Percentiles rank a stretch among this genome's conserved stretches.
Evolutionary conservation across 2,888 invertebrate species (phyloP).

Genomic region (Lepidochrysops patricia): DNA sequence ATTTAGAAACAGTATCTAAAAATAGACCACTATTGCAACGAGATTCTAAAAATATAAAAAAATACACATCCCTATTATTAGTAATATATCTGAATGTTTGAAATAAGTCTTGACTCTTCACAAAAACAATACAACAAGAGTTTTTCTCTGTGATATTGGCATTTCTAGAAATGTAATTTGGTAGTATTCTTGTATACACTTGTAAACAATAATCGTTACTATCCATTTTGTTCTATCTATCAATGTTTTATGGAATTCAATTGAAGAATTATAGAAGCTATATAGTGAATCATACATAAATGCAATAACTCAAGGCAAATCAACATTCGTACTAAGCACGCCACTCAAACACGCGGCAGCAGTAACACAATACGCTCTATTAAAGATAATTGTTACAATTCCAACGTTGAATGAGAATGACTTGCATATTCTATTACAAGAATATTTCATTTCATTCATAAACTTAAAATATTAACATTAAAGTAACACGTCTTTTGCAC

Average conservation of each 20-base stretch:
- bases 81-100: background rate
- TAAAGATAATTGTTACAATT: constrained; percentile 1
- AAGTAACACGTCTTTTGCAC: background rate
- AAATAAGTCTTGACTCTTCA: background rate
- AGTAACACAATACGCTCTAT: constrained; percentile 2
- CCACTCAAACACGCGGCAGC: background rate
- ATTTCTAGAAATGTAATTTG: background rate
- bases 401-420: background rate
- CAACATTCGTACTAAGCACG: background rate
- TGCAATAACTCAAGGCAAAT: constrained; percentile 3
- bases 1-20: constrained; percentile 9
- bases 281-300: background rate
- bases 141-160: background rate
- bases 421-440: background rate
- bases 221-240: background rate
- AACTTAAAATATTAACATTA: background rate
- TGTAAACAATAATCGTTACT: background rate
- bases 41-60: constrained; percentile 11
- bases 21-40: constrained; percentile 6
- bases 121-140: background rate
- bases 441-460: background rate
- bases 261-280: background rate
- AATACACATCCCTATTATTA: constrained; percentile 8
- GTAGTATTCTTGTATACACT: background rate
- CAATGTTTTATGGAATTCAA: background rate